Base-by-base conservation (phyloP, 2,888 invertebrate species). In the Cataglyphis albicans region DNA sequence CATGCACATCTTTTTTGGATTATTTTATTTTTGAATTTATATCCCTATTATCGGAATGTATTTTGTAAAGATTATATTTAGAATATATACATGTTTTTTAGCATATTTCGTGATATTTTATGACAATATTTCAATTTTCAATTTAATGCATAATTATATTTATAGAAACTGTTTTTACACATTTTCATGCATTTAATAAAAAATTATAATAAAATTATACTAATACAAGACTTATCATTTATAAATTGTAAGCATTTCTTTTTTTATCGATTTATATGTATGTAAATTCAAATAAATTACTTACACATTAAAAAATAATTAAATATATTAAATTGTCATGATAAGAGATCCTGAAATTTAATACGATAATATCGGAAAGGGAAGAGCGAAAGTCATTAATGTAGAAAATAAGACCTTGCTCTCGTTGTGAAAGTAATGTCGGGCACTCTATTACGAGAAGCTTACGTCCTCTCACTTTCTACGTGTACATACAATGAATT, bases 381-480 rank as follows among this genome's bases (percentile, higher is more conserved):
- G 38, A 67, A 38, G 65, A 57, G 35, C 74, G 18, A 67, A 74
- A 70, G 44, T 63, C 52, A 80, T 84, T 81, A 81, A 72, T 32
- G 41, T 64, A 84, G 90, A 89, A 85, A 73, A 81, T 68, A 76
- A 88, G 89, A 90, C 89, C 89, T 89, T 89, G 89, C 89, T 90
- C 88, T 68, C 88, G 82, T 90, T 89, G 88, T 90, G 89, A 89
- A 89, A 89, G 90, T 89, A 88, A 90, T 82, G 81, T 82, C 81
- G 81, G 72, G 63, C 82, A 61, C 52, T 61, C 85, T 86, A 84
- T 88, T 90, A 88, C 86, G 81, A 75, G 82, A 55, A 85, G 73
- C 86, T 82, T 80, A 78, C 81, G 86, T 84, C 89, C 89, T 89
- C 89, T 89, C 89, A 89, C 89, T 89, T 89, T 88, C 86, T 82